Conservation (phyloP, 2,888 invertebrate genomes). For the Tetranychus truncatus region DNA sequence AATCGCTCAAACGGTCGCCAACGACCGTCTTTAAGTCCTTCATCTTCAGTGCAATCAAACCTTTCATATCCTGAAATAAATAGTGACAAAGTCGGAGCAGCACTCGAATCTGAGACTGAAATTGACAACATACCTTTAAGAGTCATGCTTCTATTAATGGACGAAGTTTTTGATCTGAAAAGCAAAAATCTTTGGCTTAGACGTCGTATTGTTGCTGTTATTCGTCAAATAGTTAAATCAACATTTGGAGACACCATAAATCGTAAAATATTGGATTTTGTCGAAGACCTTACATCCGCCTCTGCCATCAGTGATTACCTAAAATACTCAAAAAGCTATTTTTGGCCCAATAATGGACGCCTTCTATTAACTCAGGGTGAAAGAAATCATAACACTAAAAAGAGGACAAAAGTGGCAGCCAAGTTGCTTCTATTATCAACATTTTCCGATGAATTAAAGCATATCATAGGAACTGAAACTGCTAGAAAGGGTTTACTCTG, state of each 20-base stretch:
- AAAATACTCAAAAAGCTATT: constrained; percentile 47
- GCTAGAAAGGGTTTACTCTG: constrained; percentile 59
- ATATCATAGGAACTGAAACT: constrained; percentile 72
- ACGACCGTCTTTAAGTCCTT: background rate
- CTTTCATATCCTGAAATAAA: background rate
- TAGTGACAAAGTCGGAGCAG: constrained; percentile 23
- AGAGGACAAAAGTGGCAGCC: constrained; percentile 62
- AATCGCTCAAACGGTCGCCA: background rate
- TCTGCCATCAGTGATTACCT: constrained; percentile 71
- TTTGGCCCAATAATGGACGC: constrained; percentile 41
- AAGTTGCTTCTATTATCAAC: constrained; percentile 55
- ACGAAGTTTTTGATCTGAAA: constrained; percentile 65
- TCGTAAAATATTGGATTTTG: constrained; percentile 67
- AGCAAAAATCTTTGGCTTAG: constrained; percentile 63
- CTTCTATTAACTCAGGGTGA: constrained; percentile 27
- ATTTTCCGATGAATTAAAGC: constrained; percentile 61
- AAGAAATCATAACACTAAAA: constrained; percentile 43
- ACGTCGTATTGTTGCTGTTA: constrained; percentile 50
- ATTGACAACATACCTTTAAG: constrained; percentile 57
- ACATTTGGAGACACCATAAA: constrained; percentile 67
- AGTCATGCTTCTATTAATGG: constrained; percentile 57
- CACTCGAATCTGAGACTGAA: constrained; percentile 33
- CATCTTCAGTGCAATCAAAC: background rate
- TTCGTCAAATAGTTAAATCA: constrained; percentile 56
- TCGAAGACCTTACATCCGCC: constrained; percentile 65